These are phyloP conservation scores for Panonychus citri DNA, from an alignment of 1,140 invertebrate genomes.

Conservation along the genomic window DNA sequence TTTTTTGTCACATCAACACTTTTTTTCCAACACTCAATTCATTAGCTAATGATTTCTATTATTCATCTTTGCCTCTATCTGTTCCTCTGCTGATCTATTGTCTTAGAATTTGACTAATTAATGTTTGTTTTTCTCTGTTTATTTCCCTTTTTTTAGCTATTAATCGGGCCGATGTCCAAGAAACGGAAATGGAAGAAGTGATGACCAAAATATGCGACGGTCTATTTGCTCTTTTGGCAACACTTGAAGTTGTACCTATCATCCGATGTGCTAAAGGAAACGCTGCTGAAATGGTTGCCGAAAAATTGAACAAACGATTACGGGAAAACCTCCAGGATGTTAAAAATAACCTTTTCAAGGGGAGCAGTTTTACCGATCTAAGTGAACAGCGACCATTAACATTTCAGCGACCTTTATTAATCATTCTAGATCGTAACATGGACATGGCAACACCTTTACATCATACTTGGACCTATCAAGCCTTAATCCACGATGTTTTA, in stretches of 20 bases:
- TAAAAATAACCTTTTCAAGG: constrained; percentile 54
- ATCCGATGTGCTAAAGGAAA: constrained; percentile 84
- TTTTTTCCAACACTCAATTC: too few species aligned
- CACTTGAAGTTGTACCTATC: constrained; percentile 74
- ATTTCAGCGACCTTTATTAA: constrained; percentile 72
- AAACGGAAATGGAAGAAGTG: constrained; percentile 81
- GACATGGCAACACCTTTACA: constrained; percentile 93
- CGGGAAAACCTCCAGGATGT: constrained; percentile 88
- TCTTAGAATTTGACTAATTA: too few species aligned
- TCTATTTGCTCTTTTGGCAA: constrained; percentile 91
- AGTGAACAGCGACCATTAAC: not conserved
- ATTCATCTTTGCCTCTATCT: too few species aligned
- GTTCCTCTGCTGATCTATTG: too few species aligned
- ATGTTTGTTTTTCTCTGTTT: not conserved
- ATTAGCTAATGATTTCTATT: too few species aligned
- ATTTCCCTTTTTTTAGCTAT: constrained; percentile 46
- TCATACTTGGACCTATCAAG: constrained; percentile 99
- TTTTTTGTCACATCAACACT: too few species aligned
- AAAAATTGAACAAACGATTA: constrained; percentile 90
- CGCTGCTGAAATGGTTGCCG: constrained; percentile 92
- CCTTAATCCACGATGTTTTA: constrained; percentile 78
- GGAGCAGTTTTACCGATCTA: not conserved
- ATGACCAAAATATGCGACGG: constrained; percentile 89
- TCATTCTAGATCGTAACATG: constrained; percentile 78
- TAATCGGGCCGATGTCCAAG: constrained; percentile 78